These are phyloP conservation scores for Cyprinodon diabolis DNA, from an alignment of 2,797 vertebrate species.

Conservation along the genomic window DNA sequence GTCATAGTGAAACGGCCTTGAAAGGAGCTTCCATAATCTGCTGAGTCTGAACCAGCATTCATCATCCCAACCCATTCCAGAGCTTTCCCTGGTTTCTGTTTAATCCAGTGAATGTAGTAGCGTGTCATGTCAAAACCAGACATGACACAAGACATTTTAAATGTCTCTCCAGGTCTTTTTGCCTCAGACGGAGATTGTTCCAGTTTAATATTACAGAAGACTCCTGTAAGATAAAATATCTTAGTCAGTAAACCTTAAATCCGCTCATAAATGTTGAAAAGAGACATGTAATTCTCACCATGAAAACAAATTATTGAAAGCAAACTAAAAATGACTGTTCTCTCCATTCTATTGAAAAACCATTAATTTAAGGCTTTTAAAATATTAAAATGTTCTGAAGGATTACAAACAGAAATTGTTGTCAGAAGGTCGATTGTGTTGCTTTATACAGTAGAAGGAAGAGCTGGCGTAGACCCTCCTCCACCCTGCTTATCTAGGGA, in stretches of 20 bases:
- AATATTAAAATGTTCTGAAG: too few species aligned
- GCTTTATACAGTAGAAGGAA: too few species aligned
- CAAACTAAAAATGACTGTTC: background rate
- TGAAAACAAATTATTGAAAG: background rate
- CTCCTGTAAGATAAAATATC: background rate
- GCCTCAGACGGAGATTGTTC: slow-evolving; percentile 14
- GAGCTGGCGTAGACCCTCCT: too few species aligned
- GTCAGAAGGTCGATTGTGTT: too few species aligned
- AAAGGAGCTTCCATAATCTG: background rate
- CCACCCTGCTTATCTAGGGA: too few species aligned
- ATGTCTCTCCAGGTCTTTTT: slow-evolving; percentile 1
- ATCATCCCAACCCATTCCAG: slow-evolving; percentile 1
- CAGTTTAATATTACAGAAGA: slow-evolving; percentile 21
- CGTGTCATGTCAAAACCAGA: background rate
- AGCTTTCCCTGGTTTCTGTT: slow-evolving; percentile 1
- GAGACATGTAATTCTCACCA: background rate
- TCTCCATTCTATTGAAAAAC: background rate
- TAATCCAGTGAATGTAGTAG: too few species aligned
- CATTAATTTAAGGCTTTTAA: too few species aligned
- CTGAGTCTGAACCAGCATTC: background rate
- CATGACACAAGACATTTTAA: slow-evolving; percentile 9
- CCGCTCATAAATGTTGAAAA: background rate
- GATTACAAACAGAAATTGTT: too few species aligned
- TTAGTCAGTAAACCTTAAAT: background rate
- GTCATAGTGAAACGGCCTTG: too few species aligned